Evolutionary conservation across 1,140 invertebrate genomes (phyloP).

Genomic region (Eurytemora carolleeae): DNA sequence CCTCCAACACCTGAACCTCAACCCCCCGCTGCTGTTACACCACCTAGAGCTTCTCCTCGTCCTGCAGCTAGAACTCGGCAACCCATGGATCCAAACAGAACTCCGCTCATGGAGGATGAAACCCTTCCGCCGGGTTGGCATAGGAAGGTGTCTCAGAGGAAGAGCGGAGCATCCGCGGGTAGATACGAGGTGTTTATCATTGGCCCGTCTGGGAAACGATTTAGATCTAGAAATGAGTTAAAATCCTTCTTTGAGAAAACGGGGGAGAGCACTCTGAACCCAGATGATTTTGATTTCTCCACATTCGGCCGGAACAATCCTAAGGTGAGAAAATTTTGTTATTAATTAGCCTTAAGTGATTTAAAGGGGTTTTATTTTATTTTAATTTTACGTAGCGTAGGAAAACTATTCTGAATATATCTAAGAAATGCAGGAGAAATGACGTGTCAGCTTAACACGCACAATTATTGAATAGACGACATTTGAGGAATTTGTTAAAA

Average conservation of each 20-base stretch:
- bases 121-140: constrained; percentile 10
- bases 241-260: constrained; percentile 15
- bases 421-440: too few species aligned
- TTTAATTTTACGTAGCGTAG: too few species aligned
- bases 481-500: too few species aligned
- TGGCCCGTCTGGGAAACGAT: constrained; percentile 14
- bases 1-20: background rate
- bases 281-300: constrained; percentile 15
- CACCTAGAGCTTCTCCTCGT: background rate
- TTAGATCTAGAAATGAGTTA: constrained; percentile 13
- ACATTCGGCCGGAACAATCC: constrained; percentile 8
- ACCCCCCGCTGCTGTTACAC: background rate
- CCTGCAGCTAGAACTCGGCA: background rate
- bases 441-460: too few species aligned
- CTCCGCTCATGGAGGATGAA: constrained; percentile 12
- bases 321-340: too few species aligned
- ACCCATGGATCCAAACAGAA: constrained; percentile 1
- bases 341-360: too few species aligned
- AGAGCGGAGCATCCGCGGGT: constrained; percentile 11
- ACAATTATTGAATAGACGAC: too few species aligned
- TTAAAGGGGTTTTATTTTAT: too few species aligned
- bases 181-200: constrained; percentile 14
- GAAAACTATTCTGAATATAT: too few species aligned
- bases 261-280: constrained; percentile 4
- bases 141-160: constrained; percentile 12